Base-by-base conservation (phyloP, 2,797 vertebrate genomes). In the Clarias platycephalus region DNA sequence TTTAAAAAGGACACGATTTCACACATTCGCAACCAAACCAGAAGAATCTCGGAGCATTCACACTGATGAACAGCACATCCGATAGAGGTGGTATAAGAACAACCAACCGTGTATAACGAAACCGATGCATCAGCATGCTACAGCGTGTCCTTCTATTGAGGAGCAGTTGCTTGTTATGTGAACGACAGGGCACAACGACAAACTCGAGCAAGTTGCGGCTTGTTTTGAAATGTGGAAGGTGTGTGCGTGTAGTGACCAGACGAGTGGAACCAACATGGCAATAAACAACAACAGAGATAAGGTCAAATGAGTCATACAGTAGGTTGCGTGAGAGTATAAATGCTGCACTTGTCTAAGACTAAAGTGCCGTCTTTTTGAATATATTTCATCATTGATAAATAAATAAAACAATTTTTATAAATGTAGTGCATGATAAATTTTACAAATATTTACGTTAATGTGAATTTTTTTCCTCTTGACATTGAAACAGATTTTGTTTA, bases 141-240 rank as follows among this genome's bases (percentile, higher is more conserved):
- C 22, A 53, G 28, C 64, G 18, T 67, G 64, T 24, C 40, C 58
- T 26, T 79, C 24, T 79, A 40, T 44, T 44, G 22, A n/a, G 2
- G 0, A 58, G 2, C 2, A 58, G 34, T 28, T 78, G 5, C 49
- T 22, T 80, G 4, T 20, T 80, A 53, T 28, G 1, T 13, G 18
- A 80, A 15, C 4, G 20, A 31, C 72, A 22, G 16, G 24, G 31
- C 31, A 34, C 24, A 63, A 31, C 16, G 24, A 79, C 55, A 78
- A 81, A 80, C 44, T 13, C 2, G 40, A 64, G 67, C 58, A 80
- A 72, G 83, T 34, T 18, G 44, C 26, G 28, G 24, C 83, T 5
- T 9, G 77, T 75, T 81, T 24, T 26, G 68, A 64, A 64, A 74
- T 66, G 67, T 5, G n/a, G 26, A 55, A 37, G 55, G n/a, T 37